Base-by-base conservation (phyloP, 2,888 invertebrate species). In the Acrocyrtus sp. region DNA sequence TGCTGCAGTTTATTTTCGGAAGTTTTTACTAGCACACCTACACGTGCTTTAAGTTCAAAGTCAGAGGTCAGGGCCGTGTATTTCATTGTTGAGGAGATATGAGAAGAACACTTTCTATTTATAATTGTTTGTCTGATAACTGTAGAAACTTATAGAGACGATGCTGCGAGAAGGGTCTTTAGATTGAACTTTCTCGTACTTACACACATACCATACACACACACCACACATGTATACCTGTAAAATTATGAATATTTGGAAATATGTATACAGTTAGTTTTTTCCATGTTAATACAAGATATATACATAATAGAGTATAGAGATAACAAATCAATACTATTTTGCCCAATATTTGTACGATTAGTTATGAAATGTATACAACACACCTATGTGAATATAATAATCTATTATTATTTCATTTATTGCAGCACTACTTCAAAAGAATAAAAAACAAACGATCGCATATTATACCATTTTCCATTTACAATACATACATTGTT, bases 311-410 rank as follows among this genome's bases (percentile, higher is more conserved):
- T 48, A 41, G 17, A 17, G 26, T 54, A 22, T n/a, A 47, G 47
- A 65, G 58, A 53, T 53, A 63, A 65, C 48, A 72, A 72, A 62
- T 62, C 72, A 58, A 56, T 72, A 72, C 72, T 72, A 72, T 72
- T 72, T 72, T 72, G 72, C 72, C 72, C 72, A 72, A 72, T 72
- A 72, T 72, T 72, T 72, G 72, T 72, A 72, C 72, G 53, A 65
- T 53, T 72, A 72, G 63, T 65, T 47, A 34, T 34, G 6, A 34
- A 34, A 34, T 34, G 6, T 34, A 34, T 34, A 34, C 34, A 34
- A 12, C 12, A 70, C 53, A 70, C 62, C 62, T 51, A 50, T 70
- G 61, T 50, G 51, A 26, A 61, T 67, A 67, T 51, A 57, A 47
- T 65, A 10, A 57, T 22, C 15, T 22, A 34, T 34, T 34, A 34